These are phyloP conservation scores for Taeniopygia guttata DNA, from an alignment of 2,797 vertebrate species.

Conservation along the genomic window DNA sequence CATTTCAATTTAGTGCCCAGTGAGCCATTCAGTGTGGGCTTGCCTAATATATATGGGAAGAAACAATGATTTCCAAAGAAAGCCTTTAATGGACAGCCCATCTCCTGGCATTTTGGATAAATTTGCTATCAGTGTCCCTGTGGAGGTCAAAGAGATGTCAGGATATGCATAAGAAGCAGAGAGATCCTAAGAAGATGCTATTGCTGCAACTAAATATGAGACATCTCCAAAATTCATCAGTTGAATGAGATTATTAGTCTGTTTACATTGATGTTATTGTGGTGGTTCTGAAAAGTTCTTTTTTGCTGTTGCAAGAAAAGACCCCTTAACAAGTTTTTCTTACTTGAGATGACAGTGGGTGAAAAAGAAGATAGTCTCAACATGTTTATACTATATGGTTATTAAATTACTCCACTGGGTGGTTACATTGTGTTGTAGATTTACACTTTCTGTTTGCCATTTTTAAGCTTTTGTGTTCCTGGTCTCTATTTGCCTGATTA, in stretches of 20 bases:
- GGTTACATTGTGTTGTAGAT: neutral
- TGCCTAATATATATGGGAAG: neutral
- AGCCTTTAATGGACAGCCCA: neutral
- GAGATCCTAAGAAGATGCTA: neutral
- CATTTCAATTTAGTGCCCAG: accelerated
- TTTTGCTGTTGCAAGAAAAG: neutral
- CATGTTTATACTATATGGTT: neutral
- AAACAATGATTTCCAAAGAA: neutral
- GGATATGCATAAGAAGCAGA: neutral
- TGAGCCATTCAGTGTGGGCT: neutral
- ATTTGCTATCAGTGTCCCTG: neutral
- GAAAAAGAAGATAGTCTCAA: neutral
- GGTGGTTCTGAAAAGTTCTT: neutral
- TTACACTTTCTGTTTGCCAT: neutral
- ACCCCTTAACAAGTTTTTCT: neutral
- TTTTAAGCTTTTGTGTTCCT: neutral
- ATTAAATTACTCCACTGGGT: neutral
- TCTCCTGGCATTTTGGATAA: neutral
- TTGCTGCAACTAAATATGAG: neutral
- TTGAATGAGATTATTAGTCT: neutral
- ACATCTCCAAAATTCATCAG: neutral
- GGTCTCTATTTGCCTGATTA: neutral
- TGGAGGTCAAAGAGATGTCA: neutral
- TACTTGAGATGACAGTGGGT: neutral
- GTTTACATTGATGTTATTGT: neutral